phyloP scores from a whole-genome alignment of 2,113 vertebrate species.

The Trogon surrucura region DNA sequence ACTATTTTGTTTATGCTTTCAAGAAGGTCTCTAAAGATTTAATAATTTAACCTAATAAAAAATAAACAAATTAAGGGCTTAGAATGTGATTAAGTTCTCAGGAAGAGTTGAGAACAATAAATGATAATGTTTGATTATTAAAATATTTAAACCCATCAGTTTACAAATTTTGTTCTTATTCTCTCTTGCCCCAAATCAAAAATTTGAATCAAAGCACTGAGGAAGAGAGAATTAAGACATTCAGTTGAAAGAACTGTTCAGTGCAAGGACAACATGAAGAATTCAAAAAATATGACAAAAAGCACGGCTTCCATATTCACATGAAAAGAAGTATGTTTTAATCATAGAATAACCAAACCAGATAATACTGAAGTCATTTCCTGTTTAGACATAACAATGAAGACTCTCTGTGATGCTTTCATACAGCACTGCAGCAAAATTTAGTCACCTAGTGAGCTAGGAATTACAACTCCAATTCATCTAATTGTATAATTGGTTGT shows the following conservation, averaged over 20 bases:
- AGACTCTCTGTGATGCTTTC: neutral
- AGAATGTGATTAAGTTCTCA: neutral
- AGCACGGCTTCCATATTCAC: neutral
- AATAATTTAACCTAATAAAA: slow-evolving; percentile 21
- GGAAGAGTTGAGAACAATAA: neutral
- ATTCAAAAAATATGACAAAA: neutral
- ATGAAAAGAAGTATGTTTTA: neutral
- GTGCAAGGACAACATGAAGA: neutral
- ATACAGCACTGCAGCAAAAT: neutral
- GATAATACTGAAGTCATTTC: neutral
- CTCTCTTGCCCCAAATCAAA: neutral
- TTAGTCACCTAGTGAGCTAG: neutral
- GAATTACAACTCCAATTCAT: neutral
- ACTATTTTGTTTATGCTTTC: slow-evolving; percentile 25
- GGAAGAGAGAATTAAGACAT: neutral
- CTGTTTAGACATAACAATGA: neutral
- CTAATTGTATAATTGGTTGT: neutral
- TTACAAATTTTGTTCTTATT: neutral
- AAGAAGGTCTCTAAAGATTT: slow-evolving; percentile 48
- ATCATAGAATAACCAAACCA: neutral
- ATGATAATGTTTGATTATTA: neutral
- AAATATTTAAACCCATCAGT: neutral
- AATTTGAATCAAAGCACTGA: neutral
- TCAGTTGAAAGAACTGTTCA: neutral
- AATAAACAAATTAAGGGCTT: neutral